Evolutionary conservation across 23 tunicate genomes (phyloP).

Genomic region (Trididemnum nubilum): DNA sequence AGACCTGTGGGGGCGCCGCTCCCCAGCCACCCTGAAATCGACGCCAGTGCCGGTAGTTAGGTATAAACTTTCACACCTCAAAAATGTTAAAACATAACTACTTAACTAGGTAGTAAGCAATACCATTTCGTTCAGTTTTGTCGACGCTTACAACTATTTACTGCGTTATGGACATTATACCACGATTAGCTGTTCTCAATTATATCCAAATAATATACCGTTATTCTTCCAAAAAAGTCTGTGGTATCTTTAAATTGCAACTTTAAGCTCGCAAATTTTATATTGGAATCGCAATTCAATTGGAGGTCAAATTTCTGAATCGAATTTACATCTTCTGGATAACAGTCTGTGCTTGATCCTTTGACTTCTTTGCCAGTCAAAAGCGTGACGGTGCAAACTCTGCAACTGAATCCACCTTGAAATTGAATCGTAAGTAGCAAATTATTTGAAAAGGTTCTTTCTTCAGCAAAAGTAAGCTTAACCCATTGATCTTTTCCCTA

Average conservation of each 20-base stretch:
- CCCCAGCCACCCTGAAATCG: no score
- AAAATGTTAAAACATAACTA: no score
- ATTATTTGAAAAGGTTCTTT: neutral
- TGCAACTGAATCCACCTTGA: slow-evolving; percentile 95
- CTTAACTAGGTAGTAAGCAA: no score
- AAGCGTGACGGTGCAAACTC: slow-evolving; percentile 45
- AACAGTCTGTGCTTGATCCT: slow-evolving; percentile 43
- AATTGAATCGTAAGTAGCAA: slow-evolving; percentile 61
- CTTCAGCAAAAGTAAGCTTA: slow-evolving; percentile 43
- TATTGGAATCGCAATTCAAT: neutral
- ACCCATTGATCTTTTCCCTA: slow-evolving; percentile 85
- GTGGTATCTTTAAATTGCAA: slow-evolving; percentile 55
- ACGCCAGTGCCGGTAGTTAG: no score
- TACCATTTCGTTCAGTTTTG: no score
- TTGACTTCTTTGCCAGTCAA: neutral
- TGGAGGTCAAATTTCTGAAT: slow-evolving; percentile 44
- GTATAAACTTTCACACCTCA: no score
- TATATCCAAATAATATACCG: slow-evolving; percentile 48
- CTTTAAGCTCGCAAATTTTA: neutral
- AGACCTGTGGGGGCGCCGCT: no score
- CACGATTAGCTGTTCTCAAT: no score
- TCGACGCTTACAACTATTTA: no score
- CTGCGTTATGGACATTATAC: no score
- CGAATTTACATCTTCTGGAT: slow-evolving; percentile 79
- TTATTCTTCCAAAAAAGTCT: slow-evolving; percentile 82